phyloP scores from a whole-genome alignment of 2,797 vertebrate species.

The Anguilla obscura region DNA sequence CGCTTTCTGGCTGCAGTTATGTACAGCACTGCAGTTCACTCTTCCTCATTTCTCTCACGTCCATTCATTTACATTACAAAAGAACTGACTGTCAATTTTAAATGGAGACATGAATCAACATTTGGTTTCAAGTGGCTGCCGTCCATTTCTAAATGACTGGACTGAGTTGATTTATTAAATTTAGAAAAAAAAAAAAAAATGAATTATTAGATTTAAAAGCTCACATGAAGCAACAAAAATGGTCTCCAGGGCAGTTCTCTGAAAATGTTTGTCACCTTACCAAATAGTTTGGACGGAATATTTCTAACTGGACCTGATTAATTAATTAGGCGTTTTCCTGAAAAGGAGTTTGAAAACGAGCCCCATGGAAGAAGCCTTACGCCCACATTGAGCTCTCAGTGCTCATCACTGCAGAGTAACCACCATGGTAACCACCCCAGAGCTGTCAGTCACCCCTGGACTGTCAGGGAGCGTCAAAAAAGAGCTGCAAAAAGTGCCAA shows the following conservation, averaged over 20 bases:
- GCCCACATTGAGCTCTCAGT: background rate
- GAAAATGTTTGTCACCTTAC: background rate
- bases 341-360: background rate
- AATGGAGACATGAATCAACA: constrained; percentile 6
- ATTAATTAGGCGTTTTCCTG: background rate
- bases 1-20: background rate
- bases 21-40: background rate
- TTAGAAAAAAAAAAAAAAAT: background rate
- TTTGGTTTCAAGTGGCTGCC: constrained; percentile 1
- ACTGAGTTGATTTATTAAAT: background rate
- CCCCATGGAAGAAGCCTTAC: background rate
- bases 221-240: background rate
- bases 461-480: background rate
- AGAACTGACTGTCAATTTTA: background rate
- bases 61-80: background rate
- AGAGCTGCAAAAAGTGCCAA: background rate
- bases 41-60: background rate
- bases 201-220: background rate
- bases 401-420: background rate
- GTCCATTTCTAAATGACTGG: constrained; percentile 4
- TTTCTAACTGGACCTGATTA: background rate
- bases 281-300: background rate
- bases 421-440: too few relatives aligned
- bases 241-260: background rate
- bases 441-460: background rate